Percentiles rank a stretch among this genome's conserved stretches.
Conservation (phyloP, 2,113 vertebrate species). For the Synodontis membranacea region DNA sequence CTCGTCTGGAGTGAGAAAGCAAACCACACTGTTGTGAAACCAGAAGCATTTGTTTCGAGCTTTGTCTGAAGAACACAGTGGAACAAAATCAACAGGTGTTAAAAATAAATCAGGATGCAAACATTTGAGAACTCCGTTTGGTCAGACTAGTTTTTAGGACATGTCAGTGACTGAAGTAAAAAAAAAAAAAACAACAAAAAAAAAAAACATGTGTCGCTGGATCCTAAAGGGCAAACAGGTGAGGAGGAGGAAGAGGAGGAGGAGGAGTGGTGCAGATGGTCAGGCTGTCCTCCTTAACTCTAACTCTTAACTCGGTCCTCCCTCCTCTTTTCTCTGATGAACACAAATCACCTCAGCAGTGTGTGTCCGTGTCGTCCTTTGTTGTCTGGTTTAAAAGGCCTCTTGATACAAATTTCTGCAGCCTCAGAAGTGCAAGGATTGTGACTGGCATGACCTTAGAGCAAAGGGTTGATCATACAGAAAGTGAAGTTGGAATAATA, state of each 20-base stretch:
- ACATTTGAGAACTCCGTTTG: background rate
- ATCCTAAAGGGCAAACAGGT: background rate
- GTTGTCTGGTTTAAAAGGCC: background rate
- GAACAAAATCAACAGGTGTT: background rate
- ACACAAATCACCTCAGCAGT: slow-evolving; percentile 37
- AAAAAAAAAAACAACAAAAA: background rate
- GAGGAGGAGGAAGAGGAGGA: background rate
- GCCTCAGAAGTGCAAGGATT: too few relatives aligned
- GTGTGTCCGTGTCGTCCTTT: slow-evolving; percentile 18
- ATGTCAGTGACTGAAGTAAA: background rate
- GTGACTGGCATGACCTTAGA: background rate
- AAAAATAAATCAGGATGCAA: background rate
- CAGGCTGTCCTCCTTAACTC: background rate
- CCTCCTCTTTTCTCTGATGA: background rate
- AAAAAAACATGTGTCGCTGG: background rate
- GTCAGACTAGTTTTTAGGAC: background rate
- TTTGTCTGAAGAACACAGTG: background rate
- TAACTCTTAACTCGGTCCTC: slow-evolving; percentile 9
- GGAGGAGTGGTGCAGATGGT: slow-evolving; percentile 40
- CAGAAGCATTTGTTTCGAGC: background rate
- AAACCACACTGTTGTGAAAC: slow-evolving; percentile 12
- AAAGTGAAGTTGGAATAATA: background rate
- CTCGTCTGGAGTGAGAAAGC: slow-evolving; percentile 4
- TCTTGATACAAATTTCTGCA: background rate
- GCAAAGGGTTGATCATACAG: background rate